Evolutionary conservation across 1,140 invertebrate species (phyloP).

Genomic region (Sipha flava): DNA sequence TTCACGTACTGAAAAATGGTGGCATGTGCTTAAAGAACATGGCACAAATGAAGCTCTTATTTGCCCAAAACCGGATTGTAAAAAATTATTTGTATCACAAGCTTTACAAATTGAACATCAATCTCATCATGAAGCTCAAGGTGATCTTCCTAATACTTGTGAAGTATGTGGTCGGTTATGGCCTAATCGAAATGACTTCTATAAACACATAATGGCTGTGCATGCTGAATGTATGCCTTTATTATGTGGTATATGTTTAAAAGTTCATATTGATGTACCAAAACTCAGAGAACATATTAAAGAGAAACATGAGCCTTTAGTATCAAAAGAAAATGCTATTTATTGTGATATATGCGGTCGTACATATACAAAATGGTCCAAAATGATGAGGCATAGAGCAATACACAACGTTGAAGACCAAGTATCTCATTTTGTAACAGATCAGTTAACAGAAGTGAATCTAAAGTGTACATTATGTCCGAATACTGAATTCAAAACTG

Average conservation of each 20-base stretch:
- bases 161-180: slow-evolving; percentile 50
- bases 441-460: slow-evolving; percentile 36
- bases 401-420: slow-evolving; percentile 43
- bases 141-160: slow-evolving; percentile 42
- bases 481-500: slow-evolving; percentile 44
- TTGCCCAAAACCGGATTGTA: slow-evolving; percentile 46
- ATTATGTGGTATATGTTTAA: slow-evolving; percentile 51
- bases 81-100: slow-evolving; percentile 49
- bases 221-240: slow-evolving; percentile 49
- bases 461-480: slow-evolving; percentile 46
- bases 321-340: slow-evolving; percentile 45
- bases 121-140: slow-evolving; percentile 47
- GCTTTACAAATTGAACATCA: slow-evolving; percentile 47
- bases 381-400: slow-evolving; percentile 49
- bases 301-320: slow-evolving; percentile 47
- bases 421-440: slow-evolving; percentile 28
- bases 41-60: slow-evolving; percentile 44
- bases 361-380: slow-evolving; percentile 50
- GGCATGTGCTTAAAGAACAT: slow-evolving; percentile 47
- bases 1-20: slow-evolving; percentile 50
- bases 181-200: slow-evolving; percentile 50
- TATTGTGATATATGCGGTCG: slow-evolving; percentile 51
- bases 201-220: slow-evolving; percentile 52
- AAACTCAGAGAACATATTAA: slow-evolving; percentile 47
- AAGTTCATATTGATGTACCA: slow-evolving; percentile 47